Evolutionary conservation across 2,888 invertebrate genomes (phyloP), one percentile per base, ranked within the genome.

Genomic region (Ischnus inquisitorius): DNA sequence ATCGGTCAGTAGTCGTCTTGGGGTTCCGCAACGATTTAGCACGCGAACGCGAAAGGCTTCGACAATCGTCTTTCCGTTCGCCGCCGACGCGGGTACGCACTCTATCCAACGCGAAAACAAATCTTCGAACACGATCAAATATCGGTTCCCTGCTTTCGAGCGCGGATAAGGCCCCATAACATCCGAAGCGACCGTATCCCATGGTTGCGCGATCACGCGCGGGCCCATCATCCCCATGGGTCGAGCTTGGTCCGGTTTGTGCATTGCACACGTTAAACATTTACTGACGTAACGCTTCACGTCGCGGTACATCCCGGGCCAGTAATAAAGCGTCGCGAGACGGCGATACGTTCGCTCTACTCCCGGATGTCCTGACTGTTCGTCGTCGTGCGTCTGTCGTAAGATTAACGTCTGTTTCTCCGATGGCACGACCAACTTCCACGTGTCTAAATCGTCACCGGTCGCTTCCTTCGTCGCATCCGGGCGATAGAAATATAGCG

Each of bases 221-320:
- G n/a, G n/a, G n/a, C n/a, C n/a, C n/a, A 89, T 86, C 0, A 88
- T 64, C 0, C 89, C 88, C 1, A 80, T 68, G 1, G 88, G 87
- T 4, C 51, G 6, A 0, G 14, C 10, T 16, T 87, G 86, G 3
- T 74, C 76, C n/a, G n/a, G n/a, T n/a, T n/a, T n/a, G n/a, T 0
- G 78, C 80, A 48, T 89, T 89, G 0, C 43, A 51, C 0, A n/a
- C 60, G 16, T 8, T 88, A 90, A 0, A 19, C 48, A 1, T 77
- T 51, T 0, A 90, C 87, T 54, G 84, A 88, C 0, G 48, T 43
- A 1, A 60, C 65, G n/a, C n/a, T n/a, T n/a, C 0, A 89, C 85
- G 5, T 88, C 87, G 3, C 65, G 16, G 5, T 65, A 54, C 74
- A 87, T 75, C 0, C 79, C 69, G 0, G 89, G 88, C 89, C 89